These are phyloP conservation scores for Meriones unguiculatus DNA, from an alignment of 2,113 vertebrate species.

Conservation along the genomic window DNA sequence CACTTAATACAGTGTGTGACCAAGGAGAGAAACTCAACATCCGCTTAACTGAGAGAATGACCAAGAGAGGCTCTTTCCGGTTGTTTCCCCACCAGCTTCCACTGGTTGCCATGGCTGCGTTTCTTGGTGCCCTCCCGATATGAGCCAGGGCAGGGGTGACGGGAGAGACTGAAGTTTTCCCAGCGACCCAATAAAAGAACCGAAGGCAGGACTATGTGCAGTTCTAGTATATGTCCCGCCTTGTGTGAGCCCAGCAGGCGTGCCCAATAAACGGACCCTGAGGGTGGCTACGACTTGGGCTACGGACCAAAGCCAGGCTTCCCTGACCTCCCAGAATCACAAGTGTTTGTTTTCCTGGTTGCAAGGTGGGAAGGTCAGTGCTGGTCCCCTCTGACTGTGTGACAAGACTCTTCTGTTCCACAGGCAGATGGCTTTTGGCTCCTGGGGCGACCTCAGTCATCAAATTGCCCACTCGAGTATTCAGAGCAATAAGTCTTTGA, in stretches of 20 bases:
- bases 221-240: neutral
- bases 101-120: neutral
- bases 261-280: neutral
- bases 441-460: neutral
- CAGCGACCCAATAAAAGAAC: neutral
- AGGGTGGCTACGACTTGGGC: neutral
- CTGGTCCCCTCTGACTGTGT: neutral
- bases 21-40: neutral
- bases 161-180: neutral
- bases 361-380: neutral
- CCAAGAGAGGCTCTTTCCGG: neutral
- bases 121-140: neutral
- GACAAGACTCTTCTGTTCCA: neutral
- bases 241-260: neutral
- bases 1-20: neutral
- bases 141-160: too few relatives aligned
- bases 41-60: neutral
- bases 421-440: slow-evolving; percentile 14
- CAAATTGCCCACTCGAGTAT: neutral
- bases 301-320: neutral
- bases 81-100: neutral
- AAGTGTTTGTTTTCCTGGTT: slow-evolving; percentile 40
- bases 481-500: slow-evolving; percentile 29
- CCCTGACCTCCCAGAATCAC: neutral
- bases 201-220: neutral